Evolutionary conservation across 2,888 invertebrate genomes (phyloP).

Genomic region (Drosophila pegasa): DNA sequence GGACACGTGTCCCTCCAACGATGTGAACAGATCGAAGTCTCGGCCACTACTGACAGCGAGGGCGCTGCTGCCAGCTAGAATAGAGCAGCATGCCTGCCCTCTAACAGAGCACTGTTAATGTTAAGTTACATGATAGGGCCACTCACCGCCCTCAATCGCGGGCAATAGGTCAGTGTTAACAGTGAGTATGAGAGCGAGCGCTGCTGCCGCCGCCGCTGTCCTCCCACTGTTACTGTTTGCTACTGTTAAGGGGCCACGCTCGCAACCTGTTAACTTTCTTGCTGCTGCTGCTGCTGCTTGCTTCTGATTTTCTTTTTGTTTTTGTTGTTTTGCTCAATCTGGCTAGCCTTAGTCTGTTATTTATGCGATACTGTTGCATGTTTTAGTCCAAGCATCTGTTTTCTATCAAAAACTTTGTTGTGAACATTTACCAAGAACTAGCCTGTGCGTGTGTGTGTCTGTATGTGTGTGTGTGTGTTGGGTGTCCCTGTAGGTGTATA

Average conservation of each 20-base stretch:
- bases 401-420: constrained; percentile 71
- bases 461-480: constrained; percentile 10
- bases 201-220: constrained; percentile 17
- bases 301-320: constrained; percentile 16
- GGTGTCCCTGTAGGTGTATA: constrained; percentile 29
- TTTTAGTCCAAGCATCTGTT: constrained; percentile 68
- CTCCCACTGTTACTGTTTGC: constrained; percentile 33
- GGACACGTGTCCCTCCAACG: constrained; percentile 37
- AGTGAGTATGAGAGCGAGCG: constrained; percentile 21
- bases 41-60: constrained; percentile 72
- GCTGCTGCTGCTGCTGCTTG: constrained; percentile 13
- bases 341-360: constrained; percentile 75
- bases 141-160: constrained; percentile 32
- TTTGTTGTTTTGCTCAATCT: constrained; percentile 50
- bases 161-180: constrained; percentile 71
- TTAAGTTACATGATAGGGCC: constrained; percentile 32
- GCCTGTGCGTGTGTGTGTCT: not conserved
- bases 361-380: constrained; percentile 73
- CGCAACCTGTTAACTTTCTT: constrained; percentile 7
- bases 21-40: constrained; percentile 74
- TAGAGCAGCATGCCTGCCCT: constrained; percentile 12
- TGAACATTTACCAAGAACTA: constrained; percentile 48
- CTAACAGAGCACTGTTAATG: constrained; percentile 40
- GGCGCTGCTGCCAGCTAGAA: constrained; percentile 31
- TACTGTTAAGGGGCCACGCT: constrained; percentile 3